Evolutionary conservation across 1,140 invertebrate species (phyloP), one percentile per base, ranked within the genome.

Genomic region (Anadara kagoshimensis): DNA sequence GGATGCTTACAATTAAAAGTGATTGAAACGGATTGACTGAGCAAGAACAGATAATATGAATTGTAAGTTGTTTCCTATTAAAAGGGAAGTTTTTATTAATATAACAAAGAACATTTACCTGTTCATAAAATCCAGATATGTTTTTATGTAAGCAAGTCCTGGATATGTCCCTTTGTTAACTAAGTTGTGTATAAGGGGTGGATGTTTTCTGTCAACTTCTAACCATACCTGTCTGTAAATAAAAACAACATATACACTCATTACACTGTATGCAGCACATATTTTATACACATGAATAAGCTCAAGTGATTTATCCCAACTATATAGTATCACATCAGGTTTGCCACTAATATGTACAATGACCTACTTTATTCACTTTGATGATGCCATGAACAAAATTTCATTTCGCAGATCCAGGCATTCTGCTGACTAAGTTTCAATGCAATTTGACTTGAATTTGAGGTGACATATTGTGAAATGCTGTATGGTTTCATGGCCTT

Each of bases 191-290:
- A 64, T 64, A 4, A 36, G 11, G 1, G 49, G 18, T 29, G 62
- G 62, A 51, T 64, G 45, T 53, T n/a, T 49, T 12, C 49, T 12
- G 20, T 64, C 47, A 47, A 64, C 62, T 41, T 64, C 62, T 12
- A 64, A 64, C 62, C 62, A 64, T 4, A 64, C 8, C 26, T 64
- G 62, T 22, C 62, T 64, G 47, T 36, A 64, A 36, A 36, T 3
- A 36, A 36, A 36, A n/a, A n/a, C n/a, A 36, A 3, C 2, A 36
- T 36, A 36, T 36, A 36, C n/a, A n/a, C n/a, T 36, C 7, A 36
- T 36, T 36, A 36, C 7, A 36, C 29, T n/a, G n/a, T n/a, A n/a
- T n/a, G n/a, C n/a, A n/a, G n/a, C n/a, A n/a, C n/a, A n/a, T n/a
- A n/a, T n/a, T n/a, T n/a, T n/a, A n/a, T n/a, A n/a, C n/a, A 51